Percentiles rank a stretch among this genome's conserved stretches.
These are phyloP conservation scores for Bimastos eiseni DNA, from an alignment of 2,888 invertebrate genomes.

Conservation along the genomic window DNA sequence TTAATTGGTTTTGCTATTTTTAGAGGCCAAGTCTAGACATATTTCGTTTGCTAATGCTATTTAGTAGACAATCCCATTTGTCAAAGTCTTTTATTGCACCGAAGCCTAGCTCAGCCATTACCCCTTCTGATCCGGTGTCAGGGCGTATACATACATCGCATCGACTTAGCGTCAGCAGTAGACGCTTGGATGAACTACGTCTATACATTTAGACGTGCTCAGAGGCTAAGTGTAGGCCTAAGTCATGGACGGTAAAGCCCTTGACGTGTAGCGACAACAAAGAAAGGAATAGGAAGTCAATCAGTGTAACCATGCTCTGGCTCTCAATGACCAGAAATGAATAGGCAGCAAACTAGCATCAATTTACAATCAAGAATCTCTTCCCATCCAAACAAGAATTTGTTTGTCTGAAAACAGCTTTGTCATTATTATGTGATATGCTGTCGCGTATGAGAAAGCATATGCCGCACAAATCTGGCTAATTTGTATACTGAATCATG, in stretches of 20 bases:
- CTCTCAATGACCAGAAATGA: not conserved
- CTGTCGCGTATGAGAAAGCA: not conserved
- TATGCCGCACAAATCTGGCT: not conserved
- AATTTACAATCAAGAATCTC: too few species aligned
- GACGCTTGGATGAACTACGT: not conserved
- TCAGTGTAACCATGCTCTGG: not conserved
- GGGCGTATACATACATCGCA: not conserved
- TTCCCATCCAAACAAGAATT: too few species aligned
- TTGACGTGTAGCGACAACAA: not conserved
- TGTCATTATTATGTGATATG: not conserved
- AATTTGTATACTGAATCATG: not conserved
- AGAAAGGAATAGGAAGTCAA: not conserved
- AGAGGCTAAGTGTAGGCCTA: not conserved
- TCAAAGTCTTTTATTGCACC: not conserved
- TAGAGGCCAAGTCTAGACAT: not conserved
- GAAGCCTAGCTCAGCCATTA: not conserved
- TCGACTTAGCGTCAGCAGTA: not conserved
- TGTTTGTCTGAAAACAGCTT: too few species aligned
- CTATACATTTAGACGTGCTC: not conserved
- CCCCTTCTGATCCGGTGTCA: not conserved
- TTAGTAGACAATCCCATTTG: not conserved
- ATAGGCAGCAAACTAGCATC: not conserved
- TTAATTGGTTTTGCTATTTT: not conserved
- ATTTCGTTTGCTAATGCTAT: not conserved
- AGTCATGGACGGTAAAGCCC: not conserved